These are phyloP conservation scores for Mechanitis mazaeus DNA, from an alignment of 2,888 invertebrate species.

Conservation along the genomic window DNA sequence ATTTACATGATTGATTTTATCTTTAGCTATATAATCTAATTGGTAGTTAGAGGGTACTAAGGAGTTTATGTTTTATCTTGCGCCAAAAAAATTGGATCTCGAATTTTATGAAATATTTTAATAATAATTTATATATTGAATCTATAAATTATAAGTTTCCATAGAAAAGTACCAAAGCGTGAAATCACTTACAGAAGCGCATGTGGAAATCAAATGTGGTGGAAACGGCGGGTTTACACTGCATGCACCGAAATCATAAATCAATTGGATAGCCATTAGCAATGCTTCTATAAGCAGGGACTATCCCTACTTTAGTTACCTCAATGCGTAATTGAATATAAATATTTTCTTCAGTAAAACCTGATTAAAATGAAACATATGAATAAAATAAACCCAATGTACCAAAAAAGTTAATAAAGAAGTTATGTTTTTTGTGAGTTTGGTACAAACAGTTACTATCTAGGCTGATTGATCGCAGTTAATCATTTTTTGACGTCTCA, in stretches of 20 bases:
- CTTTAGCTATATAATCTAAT: no score
- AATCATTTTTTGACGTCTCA: constrained; percentile 73
- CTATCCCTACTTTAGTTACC: constrained; percentile 17
- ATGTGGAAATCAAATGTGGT: constrained; percentile 31
- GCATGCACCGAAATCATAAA: constrained; percentile 57
- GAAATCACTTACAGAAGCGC: constrained; percentile 29
- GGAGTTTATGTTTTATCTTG: no score
- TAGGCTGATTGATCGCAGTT: constrained; percentile 62
- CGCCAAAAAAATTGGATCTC: no score
- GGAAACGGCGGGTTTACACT: constrained; percentile 32
- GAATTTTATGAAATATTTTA: no score
- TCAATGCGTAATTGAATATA: constrained; percentile 2
- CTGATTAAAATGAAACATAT: no score
- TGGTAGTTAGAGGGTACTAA: no score
- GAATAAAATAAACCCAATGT: no score
- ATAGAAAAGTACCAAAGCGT: constrained; percentile 23
- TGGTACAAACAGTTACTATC: constrained; percentile 13
- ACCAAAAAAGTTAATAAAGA: no score
- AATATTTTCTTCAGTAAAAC: neutral
- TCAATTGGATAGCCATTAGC: constrained; percentile 41
- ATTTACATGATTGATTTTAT: no score
- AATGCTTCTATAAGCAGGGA: constrained; percentile 31
- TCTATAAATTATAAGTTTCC: constrained; percentile 19
- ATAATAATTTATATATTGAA: no score
- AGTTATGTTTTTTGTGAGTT: no score